A percentile compares a stretch with the other conserved stretches of the same genome.
Evolutionary conservation across 2,113 vertebrate genomes (phyloP).

Genomic region (Pterocles gutturalis): DNA sequence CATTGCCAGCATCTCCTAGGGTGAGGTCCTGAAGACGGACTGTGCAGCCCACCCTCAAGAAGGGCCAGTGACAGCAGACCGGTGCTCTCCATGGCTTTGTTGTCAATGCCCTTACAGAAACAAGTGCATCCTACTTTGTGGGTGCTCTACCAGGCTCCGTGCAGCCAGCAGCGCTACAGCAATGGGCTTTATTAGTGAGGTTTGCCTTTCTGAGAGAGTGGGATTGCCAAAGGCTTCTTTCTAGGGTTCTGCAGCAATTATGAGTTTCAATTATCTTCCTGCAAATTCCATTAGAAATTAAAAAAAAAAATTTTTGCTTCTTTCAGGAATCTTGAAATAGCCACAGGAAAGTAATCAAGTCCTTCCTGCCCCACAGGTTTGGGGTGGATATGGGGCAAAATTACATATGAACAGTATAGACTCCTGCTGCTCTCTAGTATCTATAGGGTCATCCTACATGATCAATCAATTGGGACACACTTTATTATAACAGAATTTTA

Average conservation of each 20-base stretch:
- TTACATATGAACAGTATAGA: not conserved
- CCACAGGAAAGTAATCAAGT: not conserved
- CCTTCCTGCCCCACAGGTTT: not conserved
- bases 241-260: not conserved
- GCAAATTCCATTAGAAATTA: not conserved
- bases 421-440: not conserved
- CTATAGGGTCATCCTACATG: not conserved
- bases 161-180: not conserved
- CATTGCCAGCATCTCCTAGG: not conserved
- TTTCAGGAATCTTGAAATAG: not conserved
- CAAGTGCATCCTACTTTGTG: not conserved
- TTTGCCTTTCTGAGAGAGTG: not conserved
- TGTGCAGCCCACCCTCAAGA: fast-evolving
- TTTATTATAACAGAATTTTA: not conserved
- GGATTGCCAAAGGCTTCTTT: not conserved
- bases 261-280: not conserved
- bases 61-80: not conserved
- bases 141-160: not conserved
- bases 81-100: not conserved
- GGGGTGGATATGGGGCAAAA: not conserved
- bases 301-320: not conserved
- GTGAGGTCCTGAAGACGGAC: not conserved
- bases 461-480: not conserved
- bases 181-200: not conserved
- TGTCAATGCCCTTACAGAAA: not conserved